Evolutionary conservation across 2,888 invertebrate species (phyloP), one percentile per base, ranked within the genome.

Genomic region (Dryobota labecula): DNA sequence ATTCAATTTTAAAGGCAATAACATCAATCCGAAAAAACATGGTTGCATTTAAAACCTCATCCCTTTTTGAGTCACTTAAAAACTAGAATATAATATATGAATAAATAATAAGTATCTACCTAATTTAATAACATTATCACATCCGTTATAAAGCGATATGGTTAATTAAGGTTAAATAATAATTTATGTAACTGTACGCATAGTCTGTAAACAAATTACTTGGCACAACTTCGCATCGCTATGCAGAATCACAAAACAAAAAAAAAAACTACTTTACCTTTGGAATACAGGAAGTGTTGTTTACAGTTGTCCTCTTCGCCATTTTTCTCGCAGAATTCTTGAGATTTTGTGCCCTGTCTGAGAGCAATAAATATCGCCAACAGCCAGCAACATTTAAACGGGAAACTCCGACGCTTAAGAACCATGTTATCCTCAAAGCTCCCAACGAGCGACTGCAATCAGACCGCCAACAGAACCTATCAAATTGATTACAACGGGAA

Each of bases 401-500:
- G 90, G 58, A 90, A 89, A 75, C 90, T 87, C 41, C 89, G 88
- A 68, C 90, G 90, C 82, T 89, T 86, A 66, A 79, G 83, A 82
- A 90, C 88, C 94, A 94, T 94, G 89, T 92, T 94, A 86, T 75
- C 91, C 72, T 82, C 63, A 70, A 89, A 88, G 89, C 89, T 83
- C 86, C 85, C 82, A 65, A 78, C 78, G 73, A 76, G n/a, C 83
- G 88, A 94, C 92, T 94, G 92, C 81, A 81, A 77, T 74, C 76
- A 74, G 73, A 33, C 65, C 65, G 45, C 67, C 77, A 78, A 83
- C 79, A 80, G 79, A 85, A 87, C 84, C 87, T 87, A 90, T 88
- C 88, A 93, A 89, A 94, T 94, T 90, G 92, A 90, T 90, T 91
- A 87, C 87, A 86, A 85, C 84, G 84, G 88, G 88, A 90, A 88